Percentiles rank a stretch among this genome's conserved stretches.
Conservation (phyloP, 2,113 vertebrate genomes). For the Noturus placidus region DNA sequence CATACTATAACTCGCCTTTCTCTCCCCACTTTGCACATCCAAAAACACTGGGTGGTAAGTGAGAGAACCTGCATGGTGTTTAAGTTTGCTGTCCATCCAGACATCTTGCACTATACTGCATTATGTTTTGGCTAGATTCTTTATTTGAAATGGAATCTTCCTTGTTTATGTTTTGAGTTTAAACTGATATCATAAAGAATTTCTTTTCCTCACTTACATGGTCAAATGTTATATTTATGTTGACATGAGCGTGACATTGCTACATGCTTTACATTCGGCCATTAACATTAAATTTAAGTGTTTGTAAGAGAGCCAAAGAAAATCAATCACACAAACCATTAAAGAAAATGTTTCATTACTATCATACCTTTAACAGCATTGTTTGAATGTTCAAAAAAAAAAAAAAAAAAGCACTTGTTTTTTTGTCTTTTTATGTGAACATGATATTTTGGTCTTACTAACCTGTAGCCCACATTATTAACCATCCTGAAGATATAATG, state of each 20-base stretch:
- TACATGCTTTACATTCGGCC: slow-evolving; percentile 19
- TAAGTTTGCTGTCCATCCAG: slow-evolving; percentile 30
- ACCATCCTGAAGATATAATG: not conserved
- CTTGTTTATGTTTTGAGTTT: not conserved
- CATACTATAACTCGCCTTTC: slow-evolving; percentile 78
- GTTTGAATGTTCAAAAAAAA: slow-evolving; percentile 19
- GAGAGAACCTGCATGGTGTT: slow-evolving; percentile 87
- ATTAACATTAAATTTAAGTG: slow-evolving; percentile 7
- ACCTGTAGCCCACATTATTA: not conserved
- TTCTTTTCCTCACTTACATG: slow-evolving; percentile 16
- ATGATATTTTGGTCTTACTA: slow-evolving; percentile 15
- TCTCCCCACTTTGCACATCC: slow-evolving; percentile 87
- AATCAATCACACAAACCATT: not conserved
- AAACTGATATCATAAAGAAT: slow-evolving; percentile 13
- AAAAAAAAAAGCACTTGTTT: not conserved
- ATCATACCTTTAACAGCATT: slow-evolving; percentile 9
- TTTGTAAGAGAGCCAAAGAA: slow-evolving; percentile 8
- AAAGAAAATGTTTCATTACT: slow-evolving; percentile 10
- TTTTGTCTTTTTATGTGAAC: slow-evolving; percentile 1
- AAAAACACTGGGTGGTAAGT: slow-evolving; percentile 95
- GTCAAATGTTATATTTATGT: slow-evolving; percentile 2
- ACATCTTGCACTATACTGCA: slow-evolving; percentile 23
- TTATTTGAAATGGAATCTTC: slow-evolving; percentile 7
- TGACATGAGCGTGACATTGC: slow-evolving; percentile 39
- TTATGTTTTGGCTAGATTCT: slow-evolving; percentile 3